These are phyloP conservation scores for Enteromius unitaeniatus DNA, from an alignment of 2,797 vertebrate species.

Conservation along the genomic window DNA sequence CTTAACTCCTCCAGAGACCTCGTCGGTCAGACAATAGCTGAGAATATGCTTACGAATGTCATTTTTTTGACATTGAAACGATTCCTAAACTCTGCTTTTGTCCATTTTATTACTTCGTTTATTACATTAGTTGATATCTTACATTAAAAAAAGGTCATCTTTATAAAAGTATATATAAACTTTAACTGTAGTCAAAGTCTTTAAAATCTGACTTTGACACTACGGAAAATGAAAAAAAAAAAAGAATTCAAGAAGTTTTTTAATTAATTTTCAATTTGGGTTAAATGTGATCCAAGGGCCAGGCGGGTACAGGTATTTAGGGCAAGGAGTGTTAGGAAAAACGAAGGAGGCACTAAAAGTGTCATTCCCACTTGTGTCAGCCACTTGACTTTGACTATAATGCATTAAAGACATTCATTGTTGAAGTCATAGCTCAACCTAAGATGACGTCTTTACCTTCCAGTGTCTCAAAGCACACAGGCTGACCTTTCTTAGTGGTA, in stretches of 20 bases:
- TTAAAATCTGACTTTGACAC: not conserved
- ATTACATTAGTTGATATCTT: not conserved
- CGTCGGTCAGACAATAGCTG: not conserved
- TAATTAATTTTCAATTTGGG: not conserved
- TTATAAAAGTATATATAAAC: not conserved
- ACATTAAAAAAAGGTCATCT: not conserved
- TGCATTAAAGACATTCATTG: conserved; percentile 13
- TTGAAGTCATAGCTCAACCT: conserved; percentile 24
- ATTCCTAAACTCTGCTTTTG: not conserved
- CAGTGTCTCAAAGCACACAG: conserved; percentile 44
- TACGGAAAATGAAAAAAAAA: not conserved
- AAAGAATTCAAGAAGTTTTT: not conserved
- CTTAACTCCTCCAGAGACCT: not conserved
- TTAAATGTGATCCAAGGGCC: conserved; percentile 1
- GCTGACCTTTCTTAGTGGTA: conserved; percentile 33
- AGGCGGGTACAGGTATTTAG: not conserved
- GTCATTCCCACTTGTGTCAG: not conserved
- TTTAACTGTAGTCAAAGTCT: not conserved
- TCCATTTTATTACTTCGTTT: not conserved
- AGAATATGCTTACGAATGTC: not conserved
- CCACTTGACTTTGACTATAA: conserved; percentile 24
- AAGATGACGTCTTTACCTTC: conserved; percentile 51
- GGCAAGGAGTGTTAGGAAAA: not conserved
- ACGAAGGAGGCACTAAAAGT: not conserved
- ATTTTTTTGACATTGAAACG: not conserved